A percentile compares a stretch with the other conserved stretches of the same genome.
phyloP scores from a whole-genome alignment of 2,797 vertebrate genomes.

The Hippocampus kuda region DNA sequence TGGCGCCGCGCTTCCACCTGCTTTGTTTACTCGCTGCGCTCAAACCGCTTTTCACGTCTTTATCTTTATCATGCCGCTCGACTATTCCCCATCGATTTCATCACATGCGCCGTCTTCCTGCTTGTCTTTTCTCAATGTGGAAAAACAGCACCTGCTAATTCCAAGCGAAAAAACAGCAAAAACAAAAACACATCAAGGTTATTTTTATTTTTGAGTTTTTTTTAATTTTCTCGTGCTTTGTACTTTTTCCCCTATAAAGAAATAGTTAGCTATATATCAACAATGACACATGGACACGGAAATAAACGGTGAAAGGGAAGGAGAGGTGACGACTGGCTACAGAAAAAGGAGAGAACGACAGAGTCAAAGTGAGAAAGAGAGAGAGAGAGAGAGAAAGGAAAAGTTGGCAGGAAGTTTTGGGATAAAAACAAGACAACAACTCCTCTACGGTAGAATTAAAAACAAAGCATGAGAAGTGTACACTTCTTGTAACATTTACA shows the following conservation, averaged over 20 bases:
- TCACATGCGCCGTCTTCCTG: conserved; percentile 34
- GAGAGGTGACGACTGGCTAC: conserved; percentile 54
- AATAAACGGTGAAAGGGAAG: conserved; percentile 64
- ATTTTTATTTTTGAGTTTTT: conserved; percentile 51
- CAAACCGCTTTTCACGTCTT: conserved; percentile 2
- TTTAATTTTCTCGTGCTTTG: conserved; percentile 77
- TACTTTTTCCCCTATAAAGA: conserved; percentile 77
- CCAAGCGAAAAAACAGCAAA: conserved; percentile 21
- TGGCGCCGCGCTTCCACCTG: conserved; percentile 29
- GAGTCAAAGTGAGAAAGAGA: conserved; percentile 34
- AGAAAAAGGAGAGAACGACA: conserved; percentile 47
- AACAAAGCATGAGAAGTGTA: conserved; percentile 66
- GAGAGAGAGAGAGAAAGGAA: conserved; percentile 48
- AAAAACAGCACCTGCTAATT: conserved; percentile 38
- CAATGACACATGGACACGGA: conserved; percentile 71
- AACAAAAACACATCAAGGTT: conserved; percentile 15
- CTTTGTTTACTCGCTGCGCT: conserved; percentile 35
- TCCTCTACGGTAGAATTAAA: conserved; percentile 65
- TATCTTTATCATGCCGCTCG: conserved; percentile 16
- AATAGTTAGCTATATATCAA: conserved; percentile 80
- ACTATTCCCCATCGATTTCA: conserved; percentile 42
- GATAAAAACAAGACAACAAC: conserved; percentile 56
- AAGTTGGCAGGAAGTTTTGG: conserved; percentile 45
- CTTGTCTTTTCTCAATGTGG: conserved; percentile 26
- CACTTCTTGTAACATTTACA: conserved; percentile 75